phyloP scores from a whole-genome alignment of 2,888 invertebrate genomes.

The Odontocolon sp. region DNA sequence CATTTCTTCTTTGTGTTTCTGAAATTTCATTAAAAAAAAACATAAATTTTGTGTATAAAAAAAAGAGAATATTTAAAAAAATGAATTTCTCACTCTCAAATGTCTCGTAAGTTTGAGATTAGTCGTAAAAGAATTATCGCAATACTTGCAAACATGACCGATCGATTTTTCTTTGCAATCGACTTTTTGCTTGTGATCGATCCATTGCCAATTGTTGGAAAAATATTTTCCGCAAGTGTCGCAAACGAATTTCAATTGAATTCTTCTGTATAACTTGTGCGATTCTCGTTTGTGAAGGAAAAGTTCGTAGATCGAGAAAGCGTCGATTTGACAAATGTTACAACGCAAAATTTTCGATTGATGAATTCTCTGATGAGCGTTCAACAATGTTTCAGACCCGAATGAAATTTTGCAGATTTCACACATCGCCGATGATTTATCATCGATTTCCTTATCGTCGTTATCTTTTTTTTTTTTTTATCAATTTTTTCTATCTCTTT shows the following conservation, averaged over 20 bases:
- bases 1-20: slow-evolving; percentile 69
- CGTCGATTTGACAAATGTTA: slow-evolving; percentile 59
- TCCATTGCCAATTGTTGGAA: slow-evolving; percentile 61
- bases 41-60: too few species aligned
- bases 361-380: slow-evolving; percentile 62
- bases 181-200: slow-evolving; percentile 60
- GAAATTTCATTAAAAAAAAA: slow-evolving; percentile 10
- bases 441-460: not conserved
- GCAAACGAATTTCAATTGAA: slow-evolving; percentile 65
- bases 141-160: slow-evolving; percentile 66
- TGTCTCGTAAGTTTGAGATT: slow-evolving; percentile 64
- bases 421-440: slow-evolving; percentile 29
- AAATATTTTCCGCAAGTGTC: slow-evolving; percentile 66
- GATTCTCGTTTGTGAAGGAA: slow-evolving; percentile 62
- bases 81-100: slow-evolving; percentile 59
- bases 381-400: slow-evolving; percentile 61
- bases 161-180: slow-evolving; percentile 61
- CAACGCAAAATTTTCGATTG: slow-evolving; percentile 57
- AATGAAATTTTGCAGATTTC: slow-evolving; percentile 60
- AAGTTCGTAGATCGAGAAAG: slow-evolving; percentile 63
- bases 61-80: not conserved
- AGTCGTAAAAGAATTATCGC: slow-evolving; percentile 61
- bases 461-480: not conserved
- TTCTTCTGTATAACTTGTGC: slow-evolving; percentile 64
- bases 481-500: not conserved